Evolutionary conservation across 2,888 invertebrate species (phyloP).

Genomic region (Hermodice carunculata): DNA sequence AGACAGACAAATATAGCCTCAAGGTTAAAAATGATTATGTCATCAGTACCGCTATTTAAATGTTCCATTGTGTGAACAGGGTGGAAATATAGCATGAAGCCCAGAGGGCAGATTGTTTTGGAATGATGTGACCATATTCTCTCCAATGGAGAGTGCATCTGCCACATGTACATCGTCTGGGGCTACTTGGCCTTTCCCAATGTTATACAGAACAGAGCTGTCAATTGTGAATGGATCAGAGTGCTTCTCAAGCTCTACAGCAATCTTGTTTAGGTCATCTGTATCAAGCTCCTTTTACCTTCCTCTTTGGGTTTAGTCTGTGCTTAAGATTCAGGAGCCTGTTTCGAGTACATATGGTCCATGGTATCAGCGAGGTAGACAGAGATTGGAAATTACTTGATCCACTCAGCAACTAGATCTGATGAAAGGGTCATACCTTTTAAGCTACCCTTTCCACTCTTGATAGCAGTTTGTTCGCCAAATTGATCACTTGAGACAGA

Average conservation of each 20-base stretch:
- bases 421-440: background rate
- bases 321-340: background rate
- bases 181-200: conserved; percentile 3
- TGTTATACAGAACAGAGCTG: conserved; percentile 1
- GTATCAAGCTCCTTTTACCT: conserved; percentile 1
- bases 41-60: background rate
- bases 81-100: too few species aligned
- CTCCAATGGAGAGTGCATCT: background rate
- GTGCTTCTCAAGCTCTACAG: background rate
- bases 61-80: background rate
- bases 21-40: background rate
- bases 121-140: conserved; percentile 1
- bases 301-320: background rate
- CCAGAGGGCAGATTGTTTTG: too few species aligned
- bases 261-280: background rate
- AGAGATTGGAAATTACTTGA: background rate
- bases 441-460: too few species aligned
- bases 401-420: background rate
- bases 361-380: background rate
- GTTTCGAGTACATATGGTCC: background rate
- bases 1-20: background rate
- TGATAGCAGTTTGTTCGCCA: too few species aligned
- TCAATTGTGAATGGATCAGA: background rate
- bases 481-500: too few species aligned
- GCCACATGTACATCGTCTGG: conserved; percentile 11